Evolutionary conservation across 2,888 invertebrate species (phyloP), one percentile per base, ranked within the genome.

Genomic region (Gandaritis pyraliata): DNA sequence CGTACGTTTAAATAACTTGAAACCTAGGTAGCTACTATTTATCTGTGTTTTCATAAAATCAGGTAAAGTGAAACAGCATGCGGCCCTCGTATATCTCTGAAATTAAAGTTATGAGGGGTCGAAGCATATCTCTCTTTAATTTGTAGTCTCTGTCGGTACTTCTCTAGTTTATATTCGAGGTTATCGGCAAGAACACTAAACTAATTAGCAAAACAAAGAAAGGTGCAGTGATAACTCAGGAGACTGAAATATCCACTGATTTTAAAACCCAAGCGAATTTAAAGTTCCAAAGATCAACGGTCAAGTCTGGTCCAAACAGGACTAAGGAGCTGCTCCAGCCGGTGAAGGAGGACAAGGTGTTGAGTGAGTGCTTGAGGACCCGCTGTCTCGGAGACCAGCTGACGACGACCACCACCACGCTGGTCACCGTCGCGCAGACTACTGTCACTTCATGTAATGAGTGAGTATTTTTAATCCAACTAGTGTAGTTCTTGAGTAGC

Each of bases 381-480:
- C 88, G 87, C 76, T 92, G 92, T 68, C 75, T 91, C 3, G 89
- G 90, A 16, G 88, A 92, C 63, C 80, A 76, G 70, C 74, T 90
- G 66, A 88, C 90, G 8, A 89, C 90, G 11, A 90, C 88, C 13
- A 91, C 88, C 6, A 90, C 88, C 2, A 92, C 91, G 23, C 69
- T 90, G 74, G 91, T 91, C 60, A 92, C 91, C 2, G 91, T 92
- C 51, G 85, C 87, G 55, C 92, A 92, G 75, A 91, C 88, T 0
- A 83, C 87, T n/a, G 81, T 84, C 43, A 90, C 91, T 48, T 86
- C 86, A 51, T 93, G 92, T 64, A 93, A 93, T 81, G 93, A 92
- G 93, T 93, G 73, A 93, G 93, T 93, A 83, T 54, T 48, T 48
- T 45, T 43, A 2, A 43, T 11, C 15, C 10, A 33, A 16, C 43